A percentile compares a stretch with the other conserved stretches of the same genome.
phyloP scores from a whole-genome alignment of 2,888 invertebrate species.

The Agrenia bidenticulata region DNA sequence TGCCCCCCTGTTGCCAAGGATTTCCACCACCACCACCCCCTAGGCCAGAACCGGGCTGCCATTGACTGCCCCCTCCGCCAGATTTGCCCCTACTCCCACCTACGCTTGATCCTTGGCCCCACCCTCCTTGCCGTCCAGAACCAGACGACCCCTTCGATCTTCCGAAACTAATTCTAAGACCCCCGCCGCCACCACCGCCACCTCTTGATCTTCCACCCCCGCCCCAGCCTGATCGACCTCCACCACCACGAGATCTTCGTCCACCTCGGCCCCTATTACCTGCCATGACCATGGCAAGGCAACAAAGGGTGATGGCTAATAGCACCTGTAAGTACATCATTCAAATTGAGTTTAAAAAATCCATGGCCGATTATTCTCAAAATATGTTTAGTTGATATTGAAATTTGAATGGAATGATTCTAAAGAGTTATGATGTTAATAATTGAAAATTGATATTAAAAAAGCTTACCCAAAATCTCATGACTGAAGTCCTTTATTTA shows the following conservation, averaged over 20 bases:
- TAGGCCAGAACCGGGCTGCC: background rate
- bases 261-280: slow-evolving; percentile 23
- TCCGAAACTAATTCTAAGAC: background rate
- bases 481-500: no score
- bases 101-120: slow-evolving; percentile 13
- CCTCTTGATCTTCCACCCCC: slow-evolving; percentile 20
- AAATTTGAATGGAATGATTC: no score
- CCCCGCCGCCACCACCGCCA: slow-evolving; percentile 14
- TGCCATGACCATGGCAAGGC: slow-evolving; percentile 25
- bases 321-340: background rate
- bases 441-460: no score
- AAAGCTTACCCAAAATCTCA: no score
- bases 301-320: background rate
- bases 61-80: no score
- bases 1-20: slow-evolving; percentile 22
- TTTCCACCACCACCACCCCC: slow-evolving; percentile 14
- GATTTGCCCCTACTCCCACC: slow-evolving; percentile 6
- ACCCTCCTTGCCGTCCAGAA: slow-evolving; percentile 12
- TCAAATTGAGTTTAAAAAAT: no score
- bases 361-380: no score
- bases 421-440: no score
- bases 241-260: slow-evolving; percentile 12
- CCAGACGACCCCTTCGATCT: background rate
- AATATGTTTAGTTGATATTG: no score
- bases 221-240: slow-evolving; percentile 21